Evolutionary conservation across 2,888 invertebrate species (phyloP), one percentile per base, ranked within the genome.

Genomic region (Morpho achilles): DNA sequence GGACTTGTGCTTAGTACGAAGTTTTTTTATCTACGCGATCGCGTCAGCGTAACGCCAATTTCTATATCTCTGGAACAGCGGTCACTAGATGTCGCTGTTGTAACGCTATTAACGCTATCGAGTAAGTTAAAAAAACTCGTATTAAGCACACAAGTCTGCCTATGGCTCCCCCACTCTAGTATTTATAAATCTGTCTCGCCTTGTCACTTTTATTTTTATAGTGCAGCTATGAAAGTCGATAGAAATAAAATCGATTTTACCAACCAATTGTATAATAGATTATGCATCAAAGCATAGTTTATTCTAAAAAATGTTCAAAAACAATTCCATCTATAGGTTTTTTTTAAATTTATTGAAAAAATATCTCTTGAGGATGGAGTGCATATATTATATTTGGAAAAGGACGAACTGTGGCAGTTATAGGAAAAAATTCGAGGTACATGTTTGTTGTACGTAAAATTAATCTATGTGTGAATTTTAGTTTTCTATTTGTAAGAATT

Each of bases 321-420:
- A 53, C 40, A 53, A 46, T 8, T 16, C 8, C 7, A 48, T 45
- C 32, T 43, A 48, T 44, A 56, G 41, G 32, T 45, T 44, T 53
- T 44, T 16, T 49, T 49, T 53, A 46, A 45, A 16, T n/a, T 55
- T 51, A 45, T 45, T 49, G 39, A 53, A 60, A 52, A 48, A 58
- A 54, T 51, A 48, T 50, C 2, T 42, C 45, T 47, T 51, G 32
- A 52, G 50, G 48, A 60, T 47, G 51, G 49, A 59, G 45, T 58
- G 56, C 58, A 44, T 61, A 49, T 45, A 55, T 50, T 41, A 22
- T 40, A 53, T 41, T 53, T 47, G 56, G 56, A 44, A 8, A 42
- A 62, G 65, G 64, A 64, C 64, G 64, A 58, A 62, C 55, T 32
- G 53, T 61, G 65, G 65, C 64, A 64, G 65, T 65, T 61, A n/a